Evolutionary conservation across 2,797 vertebrate genomes (phyloP).

Genomic region (Tympanoctomys barrerae): DNA sequence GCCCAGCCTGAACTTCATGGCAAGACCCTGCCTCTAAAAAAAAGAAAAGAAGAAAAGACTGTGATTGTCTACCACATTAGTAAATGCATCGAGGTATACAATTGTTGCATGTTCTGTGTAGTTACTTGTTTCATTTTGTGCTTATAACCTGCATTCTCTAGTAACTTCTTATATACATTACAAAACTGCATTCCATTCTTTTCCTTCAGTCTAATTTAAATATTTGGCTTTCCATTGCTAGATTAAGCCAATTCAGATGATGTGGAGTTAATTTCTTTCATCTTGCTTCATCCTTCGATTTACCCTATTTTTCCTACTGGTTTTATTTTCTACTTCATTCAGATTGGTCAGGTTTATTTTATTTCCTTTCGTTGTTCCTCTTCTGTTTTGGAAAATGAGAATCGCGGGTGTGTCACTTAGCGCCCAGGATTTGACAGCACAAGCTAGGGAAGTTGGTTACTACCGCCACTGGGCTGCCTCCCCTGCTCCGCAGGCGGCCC

Average conservation of each 20-base stretch:
- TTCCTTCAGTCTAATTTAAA: not conserved
- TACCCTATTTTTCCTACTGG: not conserved
- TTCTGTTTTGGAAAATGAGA: not conserved
- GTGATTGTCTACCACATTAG: not conserved
- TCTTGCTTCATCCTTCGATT: not conserved
- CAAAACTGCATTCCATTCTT: not conserved
- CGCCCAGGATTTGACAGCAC: not conserved
- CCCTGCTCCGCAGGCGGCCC: no score
- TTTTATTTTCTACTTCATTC: not conserved
- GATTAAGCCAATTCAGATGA: not conserved
- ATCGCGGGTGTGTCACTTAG: not conserved
- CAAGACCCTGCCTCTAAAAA: not conserved
- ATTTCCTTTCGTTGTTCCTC: not conserved
- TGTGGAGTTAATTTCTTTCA: not conserved
- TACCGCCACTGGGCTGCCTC: rapidly evolving
- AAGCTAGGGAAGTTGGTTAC: not conserved
- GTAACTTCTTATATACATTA: not conserved
- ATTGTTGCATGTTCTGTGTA: not conserved
- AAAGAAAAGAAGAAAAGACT: not conserved
- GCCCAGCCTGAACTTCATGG: not conserved
- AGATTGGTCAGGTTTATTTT: not conserved
- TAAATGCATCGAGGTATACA: not conserved
- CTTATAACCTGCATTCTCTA: not conserved
- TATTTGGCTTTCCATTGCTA: not conserved
- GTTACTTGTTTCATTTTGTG: not conserved